These are phyloP conservation scores for Chloropsis cyanopogon DNA, from an alignment of 2,113 vertebrate species.

Conservation along the genomic window DNA sequence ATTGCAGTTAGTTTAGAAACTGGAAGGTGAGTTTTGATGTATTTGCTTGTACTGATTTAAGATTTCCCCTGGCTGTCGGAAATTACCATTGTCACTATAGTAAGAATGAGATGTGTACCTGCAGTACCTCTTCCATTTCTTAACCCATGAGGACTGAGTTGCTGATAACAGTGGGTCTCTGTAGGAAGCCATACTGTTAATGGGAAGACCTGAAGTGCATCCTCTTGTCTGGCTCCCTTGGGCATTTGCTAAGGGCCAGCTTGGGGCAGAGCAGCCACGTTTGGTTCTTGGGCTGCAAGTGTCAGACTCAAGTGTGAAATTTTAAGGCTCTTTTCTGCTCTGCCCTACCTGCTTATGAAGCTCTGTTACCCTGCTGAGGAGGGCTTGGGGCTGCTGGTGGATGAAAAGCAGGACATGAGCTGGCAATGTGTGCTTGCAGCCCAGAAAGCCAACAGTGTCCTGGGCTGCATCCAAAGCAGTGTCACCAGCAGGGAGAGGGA, in stretches of 20 bases:
- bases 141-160: neutral
- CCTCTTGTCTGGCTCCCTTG: neutral
- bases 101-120: neutral
- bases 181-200: neutral
- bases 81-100: neutral
- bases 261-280: neutral
- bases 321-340: neutral
- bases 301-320: neutral
- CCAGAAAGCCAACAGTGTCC: fast-evolving
- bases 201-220: neutral
- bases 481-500: fast-evolving
- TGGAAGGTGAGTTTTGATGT: neutral
- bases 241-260: neutral
- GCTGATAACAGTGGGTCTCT: neutral
- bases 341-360: neutral
- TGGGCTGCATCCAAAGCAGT: neutral
- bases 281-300: neutral
- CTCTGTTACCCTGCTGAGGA: neutral
- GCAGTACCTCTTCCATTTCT: neutral
- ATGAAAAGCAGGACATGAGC: neutral
- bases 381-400: neutral
- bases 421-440: neutral
- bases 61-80: neutral
- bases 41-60: neutral
- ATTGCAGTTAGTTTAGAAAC: neutral